Evolutionary conservation across 2,113 vertebrate genomes (phyloP).

Genomic region (Cygnus buccinator): DNA sequence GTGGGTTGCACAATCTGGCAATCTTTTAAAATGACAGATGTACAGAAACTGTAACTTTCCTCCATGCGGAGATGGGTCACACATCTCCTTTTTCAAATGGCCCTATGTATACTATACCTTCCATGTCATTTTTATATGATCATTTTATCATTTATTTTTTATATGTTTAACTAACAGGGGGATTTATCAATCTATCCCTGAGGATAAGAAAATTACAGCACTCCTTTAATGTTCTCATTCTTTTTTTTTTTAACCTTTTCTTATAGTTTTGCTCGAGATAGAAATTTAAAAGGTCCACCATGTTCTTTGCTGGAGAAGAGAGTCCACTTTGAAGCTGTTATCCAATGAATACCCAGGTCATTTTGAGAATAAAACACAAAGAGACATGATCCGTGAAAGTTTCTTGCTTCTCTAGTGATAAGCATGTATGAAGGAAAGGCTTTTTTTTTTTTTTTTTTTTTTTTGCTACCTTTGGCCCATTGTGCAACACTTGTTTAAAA

Average conservation of each 20-base stretch:
- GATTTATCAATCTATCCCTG: not conserved
- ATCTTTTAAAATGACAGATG: not conserved
- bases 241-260: not conserved
- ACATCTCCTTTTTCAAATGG: not conserved
- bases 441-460: not conserved
- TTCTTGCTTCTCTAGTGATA: slow-evolving; percentile 23
- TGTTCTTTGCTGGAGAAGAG: not conserved
- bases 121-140: not conserved
- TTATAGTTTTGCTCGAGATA: not conserved
- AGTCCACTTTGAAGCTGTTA: slow-evolving; percentile 32
- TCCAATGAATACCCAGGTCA: not conserved
- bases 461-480: not conserved
- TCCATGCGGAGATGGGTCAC: not conserved
- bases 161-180: not conserved
- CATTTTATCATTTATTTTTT: not conserved
- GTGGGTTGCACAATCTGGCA: not conserved
- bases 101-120: not conserved
- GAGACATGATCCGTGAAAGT: not conserved
- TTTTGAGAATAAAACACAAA: slow-evolving; percentile 11
- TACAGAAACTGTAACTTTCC: not conserved
- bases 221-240: not conserved
- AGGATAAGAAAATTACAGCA: not conserved
- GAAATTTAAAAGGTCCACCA: slow-evolving; percentile 4
- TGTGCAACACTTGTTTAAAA: slow-evolving; percentile 28
- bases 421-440: not conserved